Evolutionary conservation across 2,113 vertebrate genomes (phyloP), one percentile per base, ranked within the genome.

Genomic region (Periophthalmus modestus): DNA sequence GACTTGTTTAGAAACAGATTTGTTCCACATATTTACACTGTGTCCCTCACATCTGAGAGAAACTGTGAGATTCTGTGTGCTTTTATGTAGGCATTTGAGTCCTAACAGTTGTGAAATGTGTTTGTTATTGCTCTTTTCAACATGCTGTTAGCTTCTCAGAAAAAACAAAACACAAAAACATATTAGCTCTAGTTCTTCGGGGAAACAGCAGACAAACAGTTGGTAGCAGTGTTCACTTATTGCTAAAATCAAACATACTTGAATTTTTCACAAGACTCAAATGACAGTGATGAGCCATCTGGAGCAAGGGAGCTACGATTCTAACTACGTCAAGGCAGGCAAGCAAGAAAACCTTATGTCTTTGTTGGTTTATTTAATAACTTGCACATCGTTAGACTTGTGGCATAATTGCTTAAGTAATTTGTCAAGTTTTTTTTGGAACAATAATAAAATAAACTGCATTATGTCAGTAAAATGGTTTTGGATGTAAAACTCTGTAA

Each of bases 121-220:
- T 63, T 63, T 63, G 28, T 34, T 65, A 65, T 65, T 65, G 34
- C 34, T 12, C 9, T 65, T 21, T 65, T 65, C 62, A 39, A 61
- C 14, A 33, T 61, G 16, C 34, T 3, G 4, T 65, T n/a, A 65
- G 62, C 19, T 65, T 39, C 34, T 21, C 16, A 39, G 19, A 63
- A 34, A 59, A 43, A 10, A 43, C 7, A 43, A 14, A 13, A 24
- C 13, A 21, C 2, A 24, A 28, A 12, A 39, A 34, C 10, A 5
- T n/a, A n/a, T 65, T 65, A 63, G 61, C 33, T 65, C 10, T 43
- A 13, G 18, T 65, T 43, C 28, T 62, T 62, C 15, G 9, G 62
- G 61, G 28, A 43, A 65, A 43, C 34, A 4, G 62, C 34, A 36
- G 33, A 36, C 62, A n/a, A 65, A 39, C 62, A 39, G 34, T 65